Evolutionary conservation across 2,888 invertebrate genomes (phyloP), one percentile per base, ranked within the genome.

Genomic region (Octonoba sinensis): DNA sequence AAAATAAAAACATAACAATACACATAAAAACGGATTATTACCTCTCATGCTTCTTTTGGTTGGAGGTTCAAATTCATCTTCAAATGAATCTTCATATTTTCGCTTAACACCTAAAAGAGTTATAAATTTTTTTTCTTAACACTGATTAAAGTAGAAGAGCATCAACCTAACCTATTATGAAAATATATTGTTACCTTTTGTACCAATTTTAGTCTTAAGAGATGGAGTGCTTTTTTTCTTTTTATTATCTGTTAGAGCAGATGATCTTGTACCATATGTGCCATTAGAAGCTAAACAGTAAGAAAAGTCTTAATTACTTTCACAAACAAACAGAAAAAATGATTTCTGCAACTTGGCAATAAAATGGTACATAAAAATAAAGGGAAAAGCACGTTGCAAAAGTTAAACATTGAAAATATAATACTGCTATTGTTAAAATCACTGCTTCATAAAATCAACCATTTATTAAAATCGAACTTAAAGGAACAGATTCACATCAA

Each of bases 11-110:
- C 16, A 44, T n/a, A 18, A 59, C 59, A 4, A 59, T 24, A 59
- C 1, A 24, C 6, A n/a, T 12, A 59, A 60, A 54, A 54, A 22
- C 20, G 36, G 2, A 36, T 62, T 11, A 24, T 49, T 57, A 72
- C 79, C 73, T 62, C 79, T 60, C 12, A 56, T 77, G 8, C 66
- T 44, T 49, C 62, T 56, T 73, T 74, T 81, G 20, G 47, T 62
- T 20, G 79, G 66, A 49, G 78, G 78, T 20, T 71, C 77, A 71
- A 71, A 78, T 15, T 81, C 79, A 16, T 73, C 73, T 56, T 81
- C 73, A 69, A 73, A 81, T 1, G 79, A 73, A 62, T 81, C 73
- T 73, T 81, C 79, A 54, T 73, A 73, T 16, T 73, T 81, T 60
- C 79, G 60, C 47, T 81, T 81, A 1, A 62, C 16, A 13, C 60